Conservation (phyloP, 2,888 invertebrate genomes). For the Linnaemya tessellans region DNA sequence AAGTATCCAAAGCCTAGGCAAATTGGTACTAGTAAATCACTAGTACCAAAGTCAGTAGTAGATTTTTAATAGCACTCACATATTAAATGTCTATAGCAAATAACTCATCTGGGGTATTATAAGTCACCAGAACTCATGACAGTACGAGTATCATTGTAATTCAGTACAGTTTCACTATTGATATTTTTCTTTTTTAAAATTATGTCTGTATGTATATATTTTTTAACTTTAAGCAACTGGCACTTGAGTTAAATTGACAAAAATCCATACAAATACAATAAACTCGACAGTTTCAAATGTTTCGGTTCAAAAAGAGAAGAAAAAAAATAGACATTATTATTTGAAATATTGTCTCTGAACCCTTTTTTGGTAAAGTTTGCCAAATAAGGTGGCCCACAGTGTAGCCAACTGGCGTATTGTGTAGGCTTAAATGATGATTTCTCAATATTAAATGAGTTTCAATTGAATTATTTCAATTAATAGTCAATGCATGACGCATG, state of each 20-base stretch:
- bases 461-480: slow-evolving; percentile 32
- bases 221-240: not conserved
- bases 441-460: slow-evolving; percentile 30
- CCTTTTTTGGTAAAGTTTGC: slow-evolving; percentile 41
- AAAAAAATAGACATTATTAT: not conserved
- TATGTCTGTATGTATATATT: too few species aligned
- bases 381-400: slow-evolving; percentile 32
- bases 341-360: slow-evolving; percentile 10
- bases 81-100: too few species aligned
- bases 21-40: too few species aligned
- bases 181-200: too few species aligned
- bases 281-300: too few species aligned
- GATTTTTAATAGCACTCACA: too few species aligned
- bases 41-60: too few species aligned
- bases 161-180: too few species aligned
- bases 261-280: not conserved
- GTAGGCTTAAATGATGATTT: slow-evolving; percentile 42
- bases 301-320: not conserved
- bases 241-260: not conserved
- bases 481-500: slow-evolving; percentile 29
- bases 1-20: too few species aligned
- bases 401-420: slow-evolving; percentile 16
- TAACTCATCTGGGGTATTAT: too few species aligned
- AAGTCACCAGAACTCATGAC: too few species aligned
- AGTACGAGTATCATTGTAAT: too few species aligned